A percentile compares a stretch with the other conserved stretches of the same genome.
Conservation (phyloP, 2,888 invertebrate species). For the Ferrisia virgata region DNA sequence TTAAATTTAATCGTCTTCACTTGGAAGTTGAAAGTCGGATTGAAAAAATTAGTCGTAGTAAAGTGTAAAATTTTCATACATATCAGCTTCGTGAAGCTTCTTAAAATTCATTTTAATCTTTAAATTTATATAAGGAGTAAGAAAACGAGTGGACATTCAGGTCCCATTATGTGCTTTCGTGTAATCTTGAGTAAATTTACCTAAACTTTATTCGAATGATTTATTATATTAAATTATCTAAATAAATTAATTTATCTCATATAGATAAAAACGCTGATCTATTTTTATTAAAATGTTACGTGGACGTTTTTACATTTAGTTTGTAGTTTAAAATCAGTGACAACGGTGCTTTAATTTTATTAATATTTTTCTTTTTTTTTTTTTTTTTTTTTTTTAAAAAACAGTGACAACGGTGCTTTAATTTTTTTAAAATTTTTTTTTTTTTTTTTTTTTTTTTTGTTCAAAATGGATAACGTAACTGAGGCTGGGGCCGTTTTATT, state of each 20-base stretch:
- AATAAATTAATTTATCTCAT: not conserved
- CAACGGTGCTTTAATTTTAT: not conserved
- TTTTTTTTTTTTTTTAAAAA: not conserved
- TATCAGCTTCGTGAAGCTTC: too few species aligned
- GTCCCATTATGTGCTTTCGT: too few species aligned
- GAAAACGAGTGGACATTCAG: too few species aligned
- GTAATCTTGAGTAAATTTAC: not conserved
- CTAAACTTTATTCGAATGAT: not conserved
- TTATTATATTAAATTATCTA: not conserved
- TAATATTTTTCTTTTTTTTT: too few species aligned
- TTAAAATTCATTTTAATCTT: too few species aligned
- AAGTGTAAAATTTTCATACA: not conserved
- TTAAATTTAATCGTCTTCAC: too few species aligned
- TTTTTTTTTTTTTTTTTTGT: not conserved
- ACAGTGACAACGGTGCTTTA: not conserved
- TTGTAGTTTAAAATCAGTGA: not conserved
- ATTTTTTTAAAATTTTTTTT: too few species aligned
- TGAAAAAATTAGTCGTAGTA: not conserved
- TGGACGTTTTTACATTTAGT: not conserved
- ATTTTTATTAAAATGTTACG: not conserved
- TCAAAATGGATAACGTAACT: not conserved
- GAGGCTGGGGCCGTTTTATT: not conserved
- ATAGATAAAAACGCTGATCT: not conserved
- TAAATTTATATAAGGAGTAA: too few species aligned
- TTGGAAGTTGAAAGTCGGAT: too few species aligned